Evolutionary conservation across 2,113 vertebrate genomes (phyloP).

Genomic region (Speoplatyrhinus poulsoni): DNA sequence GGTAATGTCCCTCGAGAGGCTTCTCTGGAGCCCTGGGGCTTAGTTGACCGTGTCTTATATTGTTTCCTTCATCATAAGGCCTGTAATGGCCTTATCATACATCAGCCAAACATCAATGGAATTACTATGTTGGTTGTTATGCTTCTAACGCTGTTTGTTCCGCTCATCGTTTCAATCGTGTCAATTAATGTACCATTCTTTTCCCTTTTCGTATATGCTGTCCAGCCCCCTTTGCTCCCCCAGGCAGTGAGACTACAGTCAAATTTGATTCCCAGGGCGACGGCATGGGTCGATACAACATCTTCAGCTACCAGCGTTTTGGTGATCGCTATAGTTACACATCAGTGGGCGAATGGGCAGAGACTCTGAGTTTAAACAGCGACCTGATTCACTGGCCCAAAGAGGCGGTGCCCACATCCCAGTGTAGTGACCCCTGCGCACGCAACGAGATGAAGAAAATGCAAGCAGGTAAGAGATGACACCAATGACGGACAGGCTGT

Average conservation of each 20-base stretch:
- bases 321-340: constrained; percentile 39
- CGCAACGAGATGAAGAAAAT: constrained; percentile 99
- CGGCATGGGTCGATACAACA: constrained; percentile 93
- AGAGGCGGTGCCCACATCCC: constrained; percentile 84
- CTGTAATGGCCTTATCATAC: constrained; percentile 19
- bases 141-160: constrained; percentile 42
- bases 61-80: constrained; percentile 41
- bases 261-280: constrained; percentile 96
- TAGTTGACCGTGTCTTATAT: constrained; percentile 49
- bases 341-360: background rate
- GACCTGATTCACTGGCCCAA: constrained; percentile 92
- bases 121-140: constrained; percentile 37
- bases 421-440: constrained; percentile 96
- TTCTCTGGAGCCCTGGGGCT: constrained; percentile 31
- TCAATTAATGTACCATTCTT: constrained; percentile 34
- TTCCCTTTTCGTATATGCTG: constrained; percentile 26
- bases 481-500: background rate
- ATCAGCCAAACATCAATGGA: constrained; percentile 35
- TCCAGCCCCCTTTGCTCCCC: constrained; percentile 89
- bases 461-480: constrained; percentile 83
- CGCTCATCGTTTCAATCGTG: constrained; percentile 12
- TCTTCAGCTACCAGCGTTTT: constrained; percentile 92
- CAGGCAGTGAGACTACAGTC: constrained; percentile 85
- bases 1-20: constrained; percentile 39
- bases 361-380: constrained; percentile 79